A percentile compares a stretch with the other conserved stretches of the same genome.
These are phyloP conservation scores for Hypolimnas misippus DNA, from an alignment of 2,888 invertebrate genomes.

Conservation along the genomic window DNA sequence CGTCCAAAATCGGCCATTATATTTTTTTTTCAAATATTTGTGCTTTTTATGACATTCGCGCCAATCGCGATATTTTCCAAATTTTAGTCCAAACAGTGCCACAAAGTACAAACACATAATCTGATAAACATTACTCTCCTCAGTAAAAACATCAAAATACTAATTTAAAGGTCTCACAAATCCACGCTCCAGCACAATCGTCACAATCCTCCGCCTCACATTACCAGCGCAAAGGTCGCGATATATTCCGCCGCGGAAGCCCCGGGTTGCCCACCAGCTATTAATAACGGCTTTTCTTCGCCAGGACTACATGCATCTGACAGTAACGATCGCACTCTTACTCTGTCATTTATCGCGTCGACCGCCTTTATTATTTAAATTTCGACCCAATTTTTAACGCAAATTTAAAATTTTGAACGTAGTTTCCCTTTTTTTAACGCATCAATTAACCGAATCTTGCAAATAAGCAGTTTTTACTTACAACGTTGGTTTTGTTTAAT, in stretches of 20 bases:
- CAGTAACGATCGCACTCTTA: slow-evolving; percentile 77
- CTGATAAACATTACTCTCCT: no score
- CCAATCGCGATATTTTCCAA: no score
- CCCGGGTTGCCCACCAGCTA: slow-evolving; percentile 63
- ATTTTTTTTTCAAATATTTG: no score
- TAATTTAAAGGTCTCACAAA: background rate
- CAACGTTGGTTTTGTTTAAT: slow-evolving; percentile 33
- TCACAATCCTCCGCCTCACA: slow-evolving; percentile 42
- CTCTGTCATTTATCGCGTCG: slow-evolving; percentile 66
- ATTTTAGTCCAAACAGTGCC: no score
- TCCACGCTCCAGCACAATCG: slow-evolving; percentile 7
- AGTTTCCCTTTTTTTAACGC: slow-evolving; percentile 42
- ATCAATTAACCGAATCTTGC: slow-evolving; percentile 45
- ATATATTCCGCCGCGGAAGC: slow-evolving; percentile 65
- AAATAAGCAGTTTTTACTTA: slow-evolving; percentile 39
- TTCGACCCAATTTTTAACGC: slow-evolving; percentile 44
- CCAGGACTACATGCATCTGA: slow-evolving; percentile 71
- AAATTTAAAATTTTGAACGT: slow-evolving; percentile 40
- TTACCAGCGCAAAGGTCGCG: slow-evolving; percentile 60
- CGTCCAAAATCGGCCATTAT: no score
- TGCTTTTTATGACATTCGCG: no score
- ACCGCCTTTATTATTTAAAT: slow-evolving; percentile 58
- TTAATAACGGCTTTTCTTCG: slow-evolving; percentile 76
- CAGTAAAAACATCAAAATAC: background rate
- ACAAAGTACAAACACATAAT: no score